Evolutionary conservation across 2,888 invertebrate species (phyloP), one percentile per base, ranked within the genome.

Genomic region (Agriopis marginaria): DNA sequence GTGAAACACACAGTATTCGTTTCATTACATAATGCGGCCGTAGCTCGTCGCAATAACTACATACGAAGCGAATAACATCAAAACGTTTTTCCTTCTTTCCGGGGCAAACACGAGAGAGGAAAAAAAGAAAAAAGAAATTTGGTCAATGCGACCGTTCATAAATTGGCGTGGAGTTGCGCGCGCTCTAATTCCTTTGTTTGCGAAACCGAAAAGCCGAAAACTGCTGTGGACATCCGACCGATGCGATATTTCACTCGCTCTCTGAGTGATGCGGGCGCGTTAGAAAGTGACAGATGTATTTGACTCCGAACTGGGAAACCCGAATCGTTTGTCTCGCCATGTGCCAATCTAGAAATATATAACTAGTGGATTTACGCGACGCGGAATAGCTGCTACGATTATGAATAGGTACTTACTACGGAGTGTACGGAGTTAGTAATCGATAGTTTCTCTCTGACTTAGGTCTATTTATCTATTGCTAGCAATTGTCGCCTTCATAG

Each of bases 121-220:
- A 54, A 86, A 87, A 84, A 84, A 83, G 85, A 40, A 86, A 87
- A 84, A 84, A 83, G 85, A 87, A 87, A 89, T 86, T 89, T 88
- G 88, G 88, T 89, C 90, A 89, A 81, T 82, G 84, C 83, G 83
- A 84, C 86, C 89, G 83, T 86, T 85, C 87, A 90, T 92, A 92
- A 92, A 91, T 92, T 87, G 85, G 82, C 81, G 82, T 82, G 76
- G 83, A 85, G 82, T 84, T 83, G 86, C 86, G 85, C 85, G 84
- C 85, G 89, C 83, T 89, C 91, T 91, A 91, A 92, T 91, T 90
- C 90, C 90, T 92, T 92, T 91, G 92, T 92, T 91, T 92, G 90
- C 87, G 84, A 89, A 89, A 58, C 58, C 58, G 58, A 58, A 58
- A 58, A 90, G 89, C 89, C 90, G 88, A 90, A 90, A 90, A 90